Conservation (phyloP, 2,113 vertebrate genomes). For the Hucho hucho region DNA sequence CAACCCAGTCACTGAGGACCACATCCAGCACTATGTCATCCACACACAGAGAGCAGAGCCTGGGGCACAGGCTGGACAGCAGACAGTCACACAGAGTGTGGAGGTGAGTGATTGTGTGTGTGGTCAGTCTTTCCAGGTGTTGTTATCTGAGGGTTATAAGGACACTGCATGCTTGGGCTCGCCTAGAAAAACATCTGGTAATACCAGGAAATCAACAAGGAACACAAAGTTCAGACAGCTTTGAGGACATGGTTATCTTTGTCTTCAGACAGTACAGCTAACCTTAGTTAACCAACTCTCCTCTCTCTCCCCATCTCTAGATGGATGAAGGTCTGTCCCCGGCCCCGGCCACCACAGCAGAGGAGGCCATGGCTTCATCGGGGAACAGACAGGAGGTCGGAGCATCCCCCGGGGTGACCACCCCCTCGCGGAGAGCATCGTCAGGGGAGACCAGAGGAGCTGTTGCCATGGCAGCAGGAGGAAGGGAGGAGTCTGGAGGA, state of each 20-base stretch:
- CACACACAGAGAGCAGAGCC: constrained; percentile 45
- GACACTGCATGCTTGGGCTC: no score
- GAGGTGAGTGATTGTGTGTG: constrained; percentile 23
- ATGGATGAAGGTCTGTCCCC: constrained; percentile 74
- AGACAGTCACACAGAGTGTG: constrained; percentile 23
- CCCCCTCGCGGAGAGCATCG: constrained; percentile 64
- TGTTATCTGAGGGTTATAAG: no score
- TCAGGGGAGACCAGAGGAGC: constrained; percentile 28
- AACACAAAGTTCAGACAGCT: no score
- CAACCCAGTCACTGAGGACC: constrained; percentile 81
- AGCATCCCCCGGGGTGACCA: constrained; percentile 44
- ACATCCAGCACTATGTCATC: constrained; percentile 79
- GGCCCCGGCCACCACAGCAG: constrained; percentile 79
- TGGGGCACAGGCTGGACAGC: constrained; percentile 28
- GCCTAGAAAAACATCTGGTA: no score
- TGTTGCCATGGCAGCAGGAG: constrained; percentile 42
- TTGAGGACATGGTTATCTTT: no score
- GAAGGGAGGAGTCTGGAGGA: constrained; percentile 58
- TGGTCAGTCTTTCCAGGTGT: no score
- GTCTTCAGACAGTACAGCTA: neutral
- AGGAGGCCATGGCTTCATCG: constrained; percentile 76
- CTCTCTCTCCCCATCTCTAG: constrained; percentile 23
- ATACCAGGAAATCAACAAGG: no score
- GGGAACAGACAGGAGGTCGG: constrained; percentile 44
- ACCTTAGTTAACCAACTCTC: no score